Base-by-base conservation (phyloP, 2,888 invertebrate species). In the Plagodis pulveraria region DNA sequence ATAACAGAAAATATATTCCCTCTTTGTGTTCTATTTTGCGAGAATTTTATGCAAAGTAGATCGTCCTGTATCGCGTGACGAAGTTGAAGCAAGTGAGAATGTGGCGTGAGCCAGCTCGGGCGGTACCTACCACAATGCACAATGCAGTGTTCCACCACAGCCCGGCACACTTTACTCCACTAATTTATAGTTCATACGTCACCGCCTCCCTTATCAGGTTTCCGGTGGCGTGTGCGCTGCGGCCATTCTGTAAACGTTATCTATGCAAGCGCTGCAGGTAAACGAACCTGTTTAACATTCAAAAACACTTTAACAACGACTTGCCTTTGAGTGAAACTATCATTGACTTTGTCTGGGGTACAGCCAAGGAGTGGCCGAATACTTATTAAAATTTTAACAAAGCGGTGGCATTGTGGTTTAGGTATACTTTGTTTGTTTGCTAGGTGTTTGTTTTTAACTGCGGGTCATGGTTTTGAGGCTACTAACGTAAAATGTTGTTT, bases 181-280 rank as follows among this genome's bases (percentile, higher is more conserved):
- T 74, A 77, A 76, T 77, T 78, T 76, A 77, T 71, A 68, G 77
- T 74, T 70, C 67, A 75, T 77, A 80, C 75, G 73, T 78, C 80
- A 73, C 80, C 73, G 73, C 71, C 67, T 70, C 65, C 64, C 69
- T 74, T 86, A 86, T 85, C 84, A 63, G 60, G 65, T 73, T 83
- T 83, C 84, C 86, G 74, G 72, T 82, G 70, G 80, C 80, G 79
- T 79, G 79, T 77, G 73, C 74, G 71, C 71, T 67, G 49, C 56
- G 58, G 50, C 58, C 71, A 67, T 56, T 55, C 55, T 65, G 62
- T 62, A 55, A 67, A 56, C 62, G 72, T 74, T 73, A 76, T 78
- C 70, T 79, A 81, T 80, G 78, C 77, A 76, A 76, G 73, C 65
- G 57, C 57, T 62, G 57, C 64, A 70, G 74, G 71, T 78, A 74